Conservation (phyloP, 2,113 vertebrate species). For the Engraulis encrasicolus region DNA sequence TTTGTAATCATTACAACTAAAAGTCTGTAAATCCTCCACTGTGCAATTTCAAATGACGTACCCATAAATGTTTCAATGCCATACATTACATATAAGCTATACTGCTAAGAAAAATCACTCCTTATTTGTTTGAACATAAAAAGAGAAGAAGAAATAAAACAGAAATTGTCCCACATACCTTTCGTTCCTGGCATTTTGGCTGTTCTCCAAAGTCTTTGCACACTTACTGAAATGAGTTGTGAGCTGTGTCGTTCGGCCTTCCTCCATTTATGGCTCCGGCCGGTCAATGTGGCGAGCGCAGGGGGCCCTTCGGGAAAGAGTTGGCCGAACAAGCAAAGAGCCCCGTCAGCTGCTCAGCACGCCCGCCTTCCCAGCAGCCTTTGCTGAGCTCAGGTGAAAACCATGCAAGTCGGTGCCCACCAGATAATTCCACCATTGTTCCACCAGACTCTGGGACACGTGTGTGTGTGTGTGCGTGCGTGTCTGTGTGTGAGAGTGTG, state of each 20-base stretch:
- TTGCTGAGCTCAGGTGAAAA: conserved; percentile 79
- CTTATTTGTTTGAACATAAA: neutral
- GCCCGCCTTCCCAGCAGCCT: conserved; percentile 53
- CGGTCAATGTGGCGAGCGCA: conserved; percentile 64
- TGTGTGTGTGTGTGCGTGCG: no score
- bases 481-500: no score
- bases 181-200: conserved; percentile 81
- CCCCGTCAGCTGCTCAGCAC: conserved; percentile 73
- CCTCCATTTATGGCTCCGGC: conserved; percentile 74
- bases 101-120: neutral
- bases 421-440: conserved; percentile 70
- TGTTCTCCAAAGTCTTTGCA: conserved; percentile 60
- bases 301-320: conserved; percentile 76
- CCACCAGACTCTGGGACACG: conserved; percentile 57
- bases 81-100: neutral
- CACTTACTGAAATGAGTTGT: conserved; percentile 64
- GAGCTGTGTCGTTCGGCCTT: conserved; percentile 53
- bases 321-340: conserved; percentile 74
- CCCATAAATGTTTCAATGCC: neutral
- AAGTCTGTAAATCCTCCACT: neutral
- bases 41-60: neutral
- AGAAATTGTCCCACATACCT: conserved; percentile 57
- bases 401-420: conserved; percentile 45
- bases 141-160: neutral
- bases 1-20: neutral